These are phyloP conservation scores for Opisthograptis luteolata DNA, from an alignment of 2,888 invertebrate genomes.

Conservation along the genomic window DNA sequence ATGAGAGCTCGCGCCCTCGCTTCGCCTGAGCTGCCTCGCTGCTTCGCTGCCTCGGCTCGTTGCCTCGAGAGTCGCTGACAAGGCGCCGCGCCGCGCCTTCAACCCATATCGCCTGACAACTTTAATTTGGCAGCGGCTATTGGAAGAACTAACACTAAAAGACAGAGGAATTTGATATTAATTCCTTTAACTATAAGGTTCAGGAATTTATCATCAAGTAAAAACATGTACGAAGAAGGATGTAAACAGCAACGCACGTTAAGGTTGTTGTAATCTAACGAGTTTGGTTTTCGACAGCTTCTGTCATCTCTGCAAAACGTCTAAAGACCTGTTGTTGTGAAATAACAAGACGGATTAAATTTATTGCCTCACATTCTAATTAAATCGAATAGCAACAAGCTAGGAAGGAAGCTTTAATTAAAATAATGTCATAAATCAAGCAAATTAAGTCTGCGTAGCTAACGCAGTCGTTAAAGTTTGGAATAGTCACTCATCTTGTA, in stretches of 20 bases:
- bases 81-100: constrained; percentile 49
- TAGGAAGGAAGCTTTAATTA: constrained; percentile 21
- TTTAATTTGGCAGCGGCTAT: constrained; percentile 41
- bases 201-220: background rate
- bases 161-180: background rate
- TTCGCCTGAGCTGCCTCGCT: constrained; percentile 46
- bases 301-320: background rate
- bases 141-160: background rate
- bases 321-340: constrained; percentile 8
- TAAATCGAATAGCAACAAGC: constrained; percentile 2
- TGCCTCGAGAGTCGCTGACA: constrained; percentile 52
- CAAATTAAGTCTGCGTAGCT: constrained; percentile 12
- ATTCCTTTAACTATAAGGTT: background rate
- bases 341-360: constrained; percentile 1
- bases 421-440: constrained; percentile 21
- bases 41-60: constrained; percentile 49
- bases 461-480: constrained; percentile 30
- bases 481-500: constrained; percentile 31
- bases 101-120: constrained; percentile 10
- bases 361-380: background rate
- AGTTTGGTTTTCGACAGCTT: constrained; percentile 18
- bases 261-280: background rate
- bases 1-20: constrained; percentile 74
- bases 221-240: background rate
- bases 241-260: background rate